Evolutionary conservation across 2,113 vertebrate species (phyloP).

Genomic region (Tenrec ecaudatus): DNA sequence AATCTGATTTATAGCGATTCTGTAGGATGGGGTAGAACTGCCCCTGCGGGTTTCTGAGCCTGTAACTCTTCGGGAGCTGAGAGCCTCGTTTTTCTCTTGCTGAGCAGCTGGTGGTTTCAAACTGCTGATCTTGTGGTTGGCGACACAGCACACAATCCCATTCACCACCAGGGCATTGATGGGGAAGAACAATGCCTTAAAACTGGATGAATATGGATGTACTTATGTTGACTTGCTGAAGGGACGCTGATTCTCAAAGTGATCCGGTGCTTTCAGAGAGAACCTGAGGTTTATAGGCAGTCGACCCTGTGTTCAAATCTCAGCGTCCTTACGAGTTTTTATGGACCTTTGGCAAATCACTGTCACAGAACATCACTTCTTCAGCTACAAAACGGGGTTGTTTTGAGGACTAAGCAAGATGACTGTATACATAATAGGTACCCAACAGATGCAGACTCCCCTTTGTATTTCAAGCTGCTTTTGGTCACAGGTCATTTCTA

Average conservation of each 20-base stretch:
- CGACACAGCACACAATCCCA: too few species aligned
- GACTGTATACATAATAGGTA: background rate
- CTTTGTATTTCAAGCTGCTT: slow-evolving; percentile 47
- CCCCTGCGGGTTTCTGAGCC: too few species aligned
- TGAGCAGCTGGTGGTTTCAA: too few species aligned
- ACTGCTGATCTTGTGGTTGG: too few species aligned
- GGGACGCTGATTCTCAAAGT: slow-evolving; percentile 5
- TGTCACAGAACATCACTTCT: background rate
- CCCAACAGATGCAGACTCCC: slow-evolving; percentile 3
- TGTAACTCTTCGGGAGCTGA: too few species aligned
- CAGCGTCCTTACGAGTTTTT: slow-evolving; percentile 6
- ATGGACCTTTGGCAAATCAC: background rate
- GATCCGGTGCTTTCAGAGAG: background rate
- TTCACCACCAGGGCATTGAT: background rate
- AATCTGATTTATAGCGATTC: too few species aligned
- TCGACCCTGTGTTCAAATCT: slow-evolving; percentile 2
- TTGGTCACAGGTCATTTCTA: background rate
- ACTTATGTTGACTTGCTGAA: slow-evolving; percentile 15
- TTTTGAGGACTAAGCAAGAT: slow-evolving; percentile 55
- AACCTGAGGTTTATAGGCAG: background rate
- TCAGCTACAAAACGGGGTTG: slow-evolving; percentile 48
- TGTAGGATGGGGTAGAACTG: too few species aligned
- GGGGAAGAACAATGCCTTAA: slow-evolving; percentile 11
- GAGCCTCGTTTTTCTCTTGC: too few species aligned
- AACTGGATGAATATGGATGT: background rate